These are phyloP conservation scores for Dicaeum eximium DNA, from an alignment of 2,113 vertebrate species.

Conservation along the genomic window DNA sequence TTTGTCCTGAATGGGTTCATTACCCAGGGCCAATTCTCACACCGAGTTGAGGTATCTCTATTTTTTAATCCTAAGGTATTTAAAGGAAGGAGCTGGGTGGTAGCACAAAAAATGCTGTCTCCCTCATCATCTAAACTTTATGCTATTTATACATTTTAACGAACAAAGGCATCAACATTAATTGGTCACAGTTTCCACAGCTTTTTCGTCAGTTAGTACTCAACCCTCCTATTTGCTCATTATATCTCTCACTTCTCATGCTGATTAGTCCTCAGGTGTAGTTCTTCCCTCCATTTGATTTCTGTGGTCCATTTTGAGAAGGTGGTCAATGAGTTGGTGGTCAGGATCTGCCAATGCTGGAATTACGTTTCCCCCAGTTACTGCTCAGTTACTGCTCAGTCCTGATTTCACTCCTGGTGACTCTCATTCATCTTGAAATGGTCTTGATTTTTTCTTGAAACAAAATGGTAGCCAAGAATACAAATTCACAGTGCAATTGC, in stretches of 20 bases:
- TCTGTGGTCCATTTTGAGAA: neutral
- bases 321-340: neutral
- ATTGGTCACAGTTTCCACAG: neutral
- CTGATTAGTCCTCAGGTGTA: neutral
- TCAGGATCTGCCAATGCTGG: neutral
- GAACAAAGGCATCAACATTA: neutral
- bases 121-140: neutral
- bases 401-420: neutral
- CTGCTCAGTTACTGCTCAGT: neutral
- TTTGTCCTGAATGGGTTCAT: neutral
- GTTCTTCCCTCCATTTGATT: neutral
- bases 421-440: neutral
- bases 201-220: neutral
- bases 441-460: neutral
- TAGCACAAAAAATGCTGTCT: neutral
- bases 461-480: neutral
- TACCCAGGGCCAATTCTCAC: neutral
- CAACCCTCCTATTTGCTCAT: rapidly evolving
- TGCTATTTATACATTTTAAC: neutral
- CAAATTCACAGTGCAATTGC: neutral
- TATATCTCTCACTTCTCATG: neutral
- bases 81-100: neutral
- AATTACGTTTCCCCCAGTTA: neutral
- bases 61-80: neutral
- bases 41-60: neutral